Conservation (phyloP, 1,140 invertebrate genomes). For the Eciton burchellii region DNA sequence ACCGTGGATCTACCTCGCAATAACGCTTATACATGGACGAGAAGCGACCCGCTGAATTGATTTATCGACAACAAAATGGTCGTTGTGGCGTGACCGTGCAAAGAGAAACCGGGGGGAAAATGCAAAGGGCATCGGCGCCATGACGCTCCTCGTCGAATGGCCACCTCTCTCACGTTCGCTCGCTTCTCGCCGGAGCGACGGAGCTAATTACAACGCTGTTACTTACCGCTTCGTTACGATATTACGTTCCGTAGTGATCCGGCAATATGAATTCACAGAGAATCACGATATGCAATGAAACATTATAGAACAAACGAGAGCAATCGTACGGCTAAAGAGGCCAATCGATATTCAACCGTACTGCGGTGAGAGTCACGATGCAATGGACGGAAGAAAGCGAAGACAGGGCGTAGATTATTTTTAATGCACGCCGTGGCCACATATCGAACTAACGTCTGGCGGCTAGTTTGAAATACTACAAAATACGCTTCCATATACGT, state of each 20-base stretch:
- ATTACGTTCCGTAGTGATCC: slow-evolving; percentile 68
- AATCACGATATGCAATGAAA: slow-evolving; percentile 59
- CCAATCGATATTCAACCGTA: slow-evolving; percentile 18
- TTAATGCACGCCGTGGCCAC: slow-evolving; percentile 16
- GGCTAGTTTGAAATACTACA: too few species aligned
- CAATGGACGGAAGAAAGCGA: slow-evolving; percentile 51
- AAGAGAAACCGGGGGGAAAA: slow-evolving; percentile 64
- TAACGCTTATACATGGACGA: slow-evolving; percentile 52
- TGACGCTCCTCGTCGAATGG: slow-evolving; percentile 67
- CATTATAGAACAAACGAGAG: slow-evolving; percentile 69
- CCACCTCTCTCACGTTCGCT: slow-evolving; percentile 64
- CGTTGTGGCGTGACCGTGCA: slow-evolving; percentile 58
- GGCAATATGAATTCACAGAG: slow-evolving; percentile 62
- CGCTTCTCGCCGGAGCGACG: slow-evolving; percentile 33
- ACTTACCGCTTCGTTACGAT: slow-evolving; percentile 64
- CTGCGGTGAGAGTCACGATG: slow-evolving; percentile 59
- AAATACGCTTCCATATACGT: too few species aligned
- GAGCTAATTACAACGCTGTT: slow-evolving; percentile 51
- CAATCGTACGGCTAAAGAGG: too few species aligned
- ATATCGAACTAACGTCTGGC: not conserved
- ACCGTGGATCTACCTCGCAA: slow-evolving; percentile 41
- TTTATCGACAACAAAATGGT: slow-evolving; percentile 81
- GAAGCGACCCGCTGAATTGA: slow-evolving; percentile 75
- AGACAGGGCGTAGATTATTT: not conserved
- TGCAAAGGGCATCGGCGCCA: slow-evolving; percentile 77